Base-by-base conservation (phyloP, 2,888 invertebrate species). In the Archips crataeganus region DNA sequence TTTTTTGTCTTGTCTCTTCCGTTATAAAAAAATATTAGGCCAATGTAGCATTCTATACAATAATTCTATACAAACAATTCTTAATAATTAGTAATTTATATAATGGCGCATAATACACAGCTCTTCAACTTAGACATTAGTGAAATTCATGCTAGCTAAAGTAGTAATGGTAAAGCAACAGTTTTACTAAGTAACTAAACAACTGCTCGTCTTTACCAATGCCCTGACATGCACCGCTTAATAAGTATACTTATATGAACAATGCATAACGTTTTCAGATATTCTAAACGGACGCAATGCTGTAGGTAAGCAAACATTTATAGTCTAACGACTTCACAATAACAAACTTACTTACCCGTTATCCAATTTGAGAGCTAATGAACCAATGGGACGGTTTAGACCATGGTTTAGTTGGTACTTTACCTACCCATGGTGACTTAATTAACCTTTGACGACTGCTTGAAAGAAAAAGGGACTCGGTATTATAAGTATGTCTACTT, bases 331-430 rank as follows among this genome's bases (percentile, higher is more conserved):
- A 71, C 70, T 59, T 59, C 47, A 71, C 42, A n/a, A 71, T 65
- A 39, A 34, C 65, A 51, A 66, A 71, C 66, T 71, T 42, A 66
- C 66, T 71, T 42, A 66, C 66, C 66, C 39, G 32, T 47, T 61
- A 32, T 71, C 66, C 65, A 34, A 34, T 61, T 51, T 45, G 66
- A 64, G 64, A 71, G 70, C 70, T 71, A 71, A 59, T 65, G 36
- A 47, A 71, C 70, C 70, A 71, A 71, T 71, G 59, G 64, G 23
- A 10, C 39, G 8, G n/a, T 42, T 39, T 62, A 62, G 39, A 39
- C 42, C 54, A 54, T 23, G 54, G 54, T 8, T 54, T 54, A 45
- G 10, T 10, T 3, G 42, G 62, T 62, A 63, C 62, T 39, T 32
- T 45, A 63, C 62, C 45, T 63, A 63, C 61, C 42, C 39, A 62